phyloP scores from a whole-genome alignment of 2,888 invertebrate genomes.

The Mamestra brassicae region DNA sequence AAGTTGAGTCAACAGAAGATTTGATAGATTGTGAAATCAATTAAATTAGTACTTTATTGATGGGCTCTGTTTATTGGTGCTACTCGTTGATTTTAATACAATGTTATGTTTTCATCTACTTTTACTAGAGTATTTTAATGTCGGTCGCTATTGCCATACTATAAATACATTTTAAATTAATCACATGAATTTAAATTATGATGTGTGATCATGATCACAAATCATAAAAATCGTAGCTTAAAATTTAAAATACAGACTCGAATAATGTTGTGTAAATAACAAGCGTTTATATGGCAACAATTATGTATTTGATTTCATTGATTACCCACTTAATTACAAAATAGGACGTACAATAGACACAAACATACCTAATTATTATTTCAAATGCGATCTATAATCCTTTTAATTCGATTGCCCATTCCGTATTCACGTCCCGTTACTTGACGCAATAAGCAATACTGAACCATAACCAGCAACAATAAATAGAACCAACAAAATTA shows the following conservation, averaged over 20 bases:
- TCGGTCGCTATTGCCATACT: slow-evolving; percentile 13
- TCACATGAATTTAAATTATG: slow-evolving; percentile 26
- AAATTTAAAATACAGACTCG: slow-evolving; percentile 44
- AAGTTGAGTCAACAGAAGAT: slow-evolving; percentile 48
- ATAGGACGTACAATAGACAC: slow-evolving; percentile 58
- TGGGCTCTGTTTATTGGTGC: slow-evolving; percentile 73
- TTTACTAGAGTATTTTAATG: slow-evolving; percentile 27
- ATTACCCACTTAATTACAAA: slow-evolving; percentile 69
- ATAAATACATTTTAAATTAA: slow-evolving; percentile 27
- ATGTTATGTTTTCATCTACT: slow-evolving; percentile 62
- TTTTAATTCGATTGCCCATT: slow-evolving; percentile 65
- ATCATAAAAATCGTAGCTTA: slow-evolving; percentile 39
- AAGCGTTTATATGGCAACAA: slow-evolving; percentile 58
- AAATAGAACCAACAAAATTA: slow-evolving; percentile 66
- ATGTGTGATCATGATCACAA: slow-evolving; percentile 47
- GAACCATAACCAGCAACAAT: slow-evolving; percentile 51
- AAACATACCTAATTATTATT: slow-evolving; percentile 64
- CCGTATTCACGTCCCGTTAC: slow-evolving; percentile 64
- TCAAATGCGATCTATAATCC: slow-evolving; percentile 65
- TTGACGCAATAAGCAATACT: slow-evolving; percentile 59
- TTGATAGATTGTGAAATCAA: slow-evolving; percentile 81
- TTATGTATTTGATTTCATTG: slow-evolving; percentile 62
- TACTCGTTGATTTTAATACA: slow-evolving; percentile 63
- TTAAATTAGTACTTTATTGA: slow-evolving; percentile 80
- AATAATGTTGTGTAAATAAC: slow-evolving; percentile 57